Base-by-base conservation (phyloP, 2,113 vertebrate genomes). In the Carollia perspicillata region DNA sequence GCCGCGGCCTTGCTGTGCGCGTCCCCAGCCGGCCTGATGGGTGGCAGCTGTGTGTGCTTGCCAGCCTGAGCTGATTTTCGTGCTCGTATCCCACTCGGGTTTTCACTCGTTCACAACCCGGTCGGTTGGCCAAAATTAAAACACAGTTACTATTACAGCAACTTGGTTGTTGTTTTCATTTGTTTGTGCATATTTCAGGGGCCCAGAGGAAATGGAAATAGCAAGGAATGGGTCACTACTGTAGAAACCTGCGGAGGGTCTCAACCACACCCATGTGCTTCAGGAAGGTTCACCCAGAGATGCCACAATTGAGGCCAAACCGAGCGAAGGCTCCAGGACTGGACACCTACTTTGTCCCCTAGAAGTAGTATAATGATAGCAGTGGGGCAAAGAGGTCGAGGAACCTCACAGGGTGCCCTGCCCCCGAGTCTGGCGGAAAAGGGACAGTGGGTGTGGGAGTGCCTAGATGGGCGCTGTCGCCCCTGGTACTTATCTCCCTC, bases 121-220 rank as follows among this genome's bases (percentile, higher is more conserved):
- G 53, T 37, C 44, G 8, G 53, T 37, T 35, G 8, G 51, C 16
- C 28, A 37, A 23, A 26, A 23, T 47, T 47, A 49, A 79, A 37
- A 42, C 30, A 14, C 71, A 37, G 2, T 65, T 13, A 37, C 23
- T 11, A 14, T 30, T 9, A 6, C 11, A 14, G 66, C 33, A 40
- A n/a, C 51, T 47, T 71, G 16, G 53, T 53, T 72, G 72, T 58
- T 55, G 22, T 72, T 72, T 95, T 47, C 40, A 20, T 66, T 93
- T 74, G 37, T 40, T 86, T 47, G 74, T 37, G 30, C 66, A 58
- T 7, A 28, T 20, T 30, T 49, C 53, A 20, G 53, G 49, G 47
- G 44, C 55, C 65, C 40, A 47, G 42, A 49, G 33, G 33, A 74
- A 47, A 55, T 42, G 28, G 42, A 74, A 66, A 20, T 11, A 40